These are phyloP conservation scores for Agelastica alni DNA, from an alignment of 2,888 invertebrate species.

Conservation along the genomic window DNA sequence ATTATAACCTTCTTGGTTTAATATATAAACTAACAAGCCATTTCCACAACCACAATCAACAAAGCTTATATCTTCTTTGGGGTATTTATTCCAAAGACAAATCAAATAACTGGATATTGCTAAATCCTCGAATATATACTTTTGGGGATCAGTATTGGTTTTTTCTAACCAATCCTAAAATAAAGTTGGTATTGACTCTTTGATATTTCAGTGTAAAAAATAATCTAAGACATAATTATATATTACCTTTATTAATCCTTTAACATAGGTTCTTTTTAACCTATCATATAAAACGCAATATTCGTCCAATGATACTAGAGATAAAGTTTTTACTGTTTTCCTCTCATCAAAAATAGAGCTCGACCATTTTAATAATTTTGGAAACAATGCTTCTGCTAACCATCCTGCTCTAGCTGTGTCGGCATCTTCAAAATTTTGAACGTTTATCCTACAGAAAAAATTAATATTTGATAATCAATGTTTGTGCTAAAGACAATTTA, in stretches of 20 bases:
- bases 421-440: slow-evolving; percentile 55
- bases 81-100: slow-evolving; percentile 68
- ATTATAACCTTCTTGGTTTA: slow-evolving; percentile 79
- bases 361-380: slow-evolving; percentile 68
- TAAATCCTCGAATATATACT: slow-evolving; percentile 96
- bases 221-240: too few relatives aligned
- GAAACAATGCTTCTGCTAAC: slow-evolving; percentile 63
- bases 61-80: slow-evolving; percentile 61
- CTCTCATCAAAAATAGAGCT: slow-evolving; percentile 53
- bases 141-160: slow-evolving; percentile 90
- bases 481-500: not conserved
- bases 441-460: slow-evolving; percentile 44
- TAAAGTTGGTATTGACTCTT: too few relatives aligned
- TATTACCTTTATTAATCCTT: slow-evolving; percentile 69
- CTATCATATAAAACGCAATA: slow-evolving; percentile 74
- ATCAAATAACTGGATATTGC: slow-evolving; percentile 90
- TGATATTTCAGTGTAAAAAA: too few relatives aligned
- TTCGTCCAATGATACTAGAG: slow-evolving; percentile 67
- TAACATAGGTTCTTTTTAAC: slow-evolving; percentile 79
- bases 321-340: slow-evolving; percentile 61
- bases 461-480: not conserved
- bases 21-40: slow-evolving; percentile 87
- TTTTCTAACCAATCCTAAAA: slow-evolving; percentile 85
- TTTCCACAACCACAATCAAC: slow-evolving; percentile 98
- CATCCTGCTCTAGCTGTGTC: slow-evolving; percentile 57